These are phyloP conservation scores for Limanda limanda DNA, from an alignment of 2,113 vertebrate genomes.

Conservation along the genomic window DNA sequence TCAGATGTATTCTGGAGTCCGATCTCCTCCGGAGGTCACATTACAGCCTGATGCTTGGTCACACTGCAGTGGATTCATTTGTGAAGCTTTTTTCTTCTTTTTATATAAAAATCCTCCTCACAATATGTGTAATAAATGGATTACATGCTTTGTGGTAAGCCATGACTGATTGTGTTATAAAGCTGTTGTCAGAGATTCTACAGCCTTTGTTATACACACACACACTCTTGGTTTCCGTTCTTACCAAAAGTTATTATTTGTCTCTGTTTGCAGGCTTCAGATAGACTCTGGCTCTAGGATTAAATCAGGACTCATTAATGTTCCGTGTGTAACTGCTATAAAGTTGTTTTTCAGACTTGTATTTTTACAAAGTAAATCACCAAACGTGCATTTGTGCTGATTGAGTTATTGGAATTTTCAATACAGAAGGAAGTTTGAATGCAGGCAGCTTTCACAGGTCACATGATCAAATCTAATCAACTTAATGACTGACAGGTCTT, in stretches of 20 bases:
- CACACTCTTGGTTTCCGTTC: slow-evolving; percentile 11
- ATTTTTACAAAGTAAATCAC: no score
- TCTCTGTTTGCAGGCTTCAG: background rate
- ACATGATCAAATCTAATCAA: background rate
- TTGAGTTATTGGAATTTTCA: no score
- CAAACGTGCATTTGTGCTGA: no score
- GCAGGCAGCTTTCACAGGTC: background rate
- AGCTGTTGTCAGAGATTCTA: slow-evolving; percentile 62
- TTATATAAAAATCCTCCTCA: slow-evolving; percentile 43
- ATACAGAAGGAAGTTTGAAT: background rate
- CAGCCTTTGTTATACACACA: slow-evolving; percentile 53
- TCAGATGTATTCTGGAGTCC: background rate
- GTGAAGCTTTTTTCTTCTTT: background rate
- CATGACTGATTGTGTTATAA: slow-evolving; percentile 64
- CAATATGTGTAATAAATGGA: slow-evolving; percentile 62
- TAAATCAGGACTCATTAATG: no score
- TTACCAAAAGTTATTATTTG: background rate
- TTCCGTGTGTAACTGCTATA: no score
- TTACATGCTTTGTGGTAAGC: slow-evolving; percentile 66
- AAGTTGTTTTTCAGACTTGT: no score
- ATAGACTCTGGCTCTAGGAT: background rate
- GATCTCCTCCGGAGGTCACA: background rate
- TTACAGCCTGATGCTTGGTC: slow-evolving; percentile 7
- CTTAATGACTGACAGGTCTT: background rate
- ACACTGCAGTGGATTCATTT: slow-evolving; percentile 4